Evolutionary conservation across 2,888 invertebrate genomes (phyloP), one percentile per base, ranked within the genome.

Genomic region (Parnassius apollo): DNA sequence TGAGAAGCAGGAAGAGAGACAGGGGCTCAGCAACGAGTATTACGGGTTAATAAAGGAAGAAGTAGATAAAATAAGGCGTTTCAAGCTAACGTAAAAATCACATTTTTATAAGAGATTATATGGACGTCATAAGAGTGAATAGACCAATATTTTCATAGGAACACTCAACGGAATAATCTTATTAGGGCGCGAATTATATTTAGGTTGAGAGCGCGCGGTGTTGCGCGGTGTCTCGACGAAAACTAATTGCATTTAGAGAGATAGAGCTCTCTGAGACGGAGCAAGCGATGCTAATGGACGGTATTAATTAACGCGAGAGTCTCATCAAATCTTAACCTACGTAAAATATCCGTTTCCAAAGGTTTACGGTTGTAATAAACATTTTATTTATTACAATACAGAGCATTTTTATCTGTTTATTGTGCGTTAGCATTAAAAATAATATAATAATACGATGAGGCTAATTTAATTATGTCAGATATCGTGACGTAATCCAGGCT

Each of bases 271-370:
- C 76, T 75, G 78, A 79, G 81, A 80, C 81, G 78, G 75, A 82
- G 84, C 85, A 82, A 85, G 87, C 84, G 88, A 82, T 83, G 86
- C 86, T 89, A 90, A 90, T 90, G 88, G 90, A 88, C 84, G 84
- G 83, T 86, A 86, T 88, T 90, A 87, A 90, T 90, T 90, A 90
- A 86, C 84, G 81, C 82, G 75, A 80, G 81, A 83, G 80, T 85
- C 85, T 86, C 85, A 80, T 86, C 87, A 86, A 85, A 87, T 84
- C 85, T 84, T 79, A 77, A 77, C 79, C 80, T 75, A 73, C 77
- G 71, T 72, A 66, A 73, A 82, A 82, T 85, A 84, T 86, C 81
- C 80, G 80, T 84, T 81, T 75, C 66, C 65, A 46, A 57, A 64
- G 49, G 57, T 60, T 25, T 50, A 49, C 51, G 54, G 45, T 66